These are phyloP conservation scores for Cladopsammia gracilis DNA, from an alignment of 64 coral and sea anemone genomes.

Conservation along the genomic window DNA sequence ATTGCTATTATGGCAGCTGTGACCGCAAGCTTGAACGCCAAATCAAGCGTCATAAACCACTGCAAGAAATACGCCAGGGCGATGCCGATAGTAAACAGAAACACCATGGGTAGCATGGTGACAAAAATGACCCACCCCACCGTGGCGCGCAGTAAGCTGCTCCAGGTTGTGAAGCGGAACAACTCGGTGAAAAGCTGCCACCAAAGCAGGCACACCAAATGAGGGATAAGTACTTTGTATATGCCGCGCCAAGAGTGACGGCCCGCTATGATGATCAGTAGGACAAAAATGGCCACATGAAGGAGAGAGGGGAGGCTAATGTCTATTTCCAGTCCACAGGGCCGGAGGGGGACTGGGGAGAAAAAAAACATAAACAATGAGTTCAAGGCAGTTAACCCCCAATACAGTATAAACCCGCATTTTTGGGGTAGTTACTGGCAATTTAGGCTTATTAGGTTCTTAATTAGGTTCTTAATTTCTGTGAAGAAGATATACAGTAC, in stretches of 20 bases:
- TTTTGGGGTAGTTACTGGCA: too few species aligned
- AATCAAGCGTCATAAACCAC: conserved; percentile 79
- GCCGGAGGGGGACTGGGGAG: conserved; percentile 63
- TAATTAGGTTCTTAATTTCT: too few species aligned
- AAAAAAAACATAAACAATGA: neutral
- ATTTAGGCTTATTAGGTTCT: too few species aligned
- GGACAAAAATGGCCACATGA: conserved; percentile 74
- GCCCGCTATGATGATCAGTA: conserved; percentile 81
- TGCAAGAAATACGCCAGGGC: conserved; percentile 74
- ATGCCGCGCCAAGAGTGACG: conserved; percentile 89
- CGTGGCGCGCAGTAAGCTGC: conserved; percentile 67
- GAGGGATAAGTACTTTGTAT: conserved; percentile 87
- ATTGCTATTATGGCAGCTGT: conserved; percentile 66
- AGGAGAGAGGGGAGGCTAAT: conserved; percentile 78
- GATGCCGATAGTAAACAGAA: conserved; percentile 76
- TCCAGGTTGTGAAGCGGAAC: conserved; percentile 78
- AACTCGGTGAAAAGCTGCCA: conserved; percentile 87
- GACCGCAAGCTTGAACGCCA: conserved; percentile 77
- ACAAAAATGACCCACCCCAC: conserved; percentile 87
- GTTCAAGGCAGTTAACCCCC: neutral
- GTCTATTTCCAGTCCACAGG: conserved; percentile 72
- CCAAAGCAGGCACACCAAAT: conserved; percentile 86
- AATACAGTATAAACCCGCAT: too few species aligned
- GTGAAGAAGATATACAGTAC: too few species aligned
- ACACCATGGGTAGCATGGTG: conserved; percentile 80